Evolutionary conservation across 2,113 vertebrate species (phyloP).

Genomic region (Cettia cetti): DNA sequence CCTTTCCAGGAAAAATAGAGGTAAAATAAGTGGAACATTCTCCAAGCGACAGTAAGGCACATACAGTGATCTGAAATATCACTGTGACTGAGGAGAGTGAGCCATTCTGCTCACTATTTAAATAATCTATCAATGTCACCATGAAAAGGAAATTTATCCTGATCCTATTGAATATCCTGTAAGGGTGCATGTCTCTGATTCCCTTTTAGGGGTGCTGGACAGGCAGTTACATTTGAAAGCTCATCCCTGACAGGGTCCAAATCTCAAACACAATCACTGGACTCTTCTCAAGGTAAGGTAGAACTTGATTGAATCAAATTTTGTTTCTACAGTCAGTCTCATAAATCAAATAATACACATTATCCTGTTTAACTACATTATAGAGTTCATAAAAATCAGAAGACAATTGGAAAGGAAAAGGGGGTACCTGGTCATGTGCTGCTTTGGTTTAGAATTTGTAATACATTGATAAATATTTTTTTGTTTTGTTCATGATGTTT

Average conservation of each 20-base stretch:
- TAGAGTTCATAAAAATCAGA: neutral
- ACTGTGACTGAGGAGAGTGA: neutral
- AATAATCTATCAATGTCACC: neutral
- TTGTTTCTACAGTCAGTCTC: neutral
- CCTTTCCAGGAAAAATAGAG: neutral
- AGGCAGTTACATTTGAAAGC: constrained; percentile 47
- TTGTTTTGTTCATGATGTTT: neutral
- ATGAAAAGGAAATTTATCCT: neutral
- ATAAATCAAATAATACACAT: neutral
- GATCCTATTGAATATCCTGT: neutral
- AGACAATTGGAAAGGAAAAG: neutral
- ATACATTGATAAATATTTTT: neutral
- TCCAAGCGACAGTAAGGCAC: neutral
- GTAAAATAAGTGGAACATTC: neutral
- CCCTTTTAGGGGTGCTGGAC: constrained; percentile 23
- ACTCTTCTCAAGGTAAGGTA: constrained; percentile 71
- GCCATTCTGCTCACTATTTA: neutral
- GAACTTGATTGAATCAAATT: neutral
- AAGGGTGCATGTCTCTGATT: neutral
- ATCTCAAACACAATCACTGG: constrained; percentile 62
- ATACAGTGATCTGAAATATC: neutral
- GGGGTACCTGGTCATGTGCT: neutral
- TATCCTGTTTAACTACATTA: neutral
- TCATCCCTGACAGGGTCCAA: constrained; percentile 41
- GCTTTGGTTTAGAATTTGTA: neutral